phyloP scores from a whole-genome alignment of 1,140 invertebrate genomes.

The Trichonephila inaurata region DNA sequence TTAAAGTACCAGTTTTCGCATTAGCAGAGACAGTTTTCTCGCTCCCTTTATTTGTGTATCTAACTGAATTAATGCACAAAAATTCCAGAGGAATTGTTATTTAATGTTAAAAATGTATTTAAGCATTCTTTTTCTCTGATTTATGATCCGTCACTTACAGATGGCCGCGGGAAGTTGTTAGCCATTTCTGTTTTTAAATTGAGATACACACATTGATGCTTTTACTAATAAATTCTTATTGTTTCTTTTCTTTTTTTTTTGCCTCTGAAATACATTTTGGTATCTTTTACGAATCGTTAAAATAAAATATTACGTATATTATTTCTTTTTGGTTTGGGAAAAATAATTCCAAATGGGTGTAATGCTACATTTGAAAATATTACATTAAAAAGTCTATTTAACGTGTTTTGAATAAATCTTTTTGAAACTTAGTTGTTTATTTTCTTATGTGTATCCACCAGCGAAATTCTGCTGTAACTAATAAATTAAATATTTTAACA shows the following conservation, averaged over 20 bases:
- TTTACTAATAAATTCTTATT: background rate
- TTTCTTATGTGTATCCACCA: no score
- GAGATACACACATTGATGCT: background rate
- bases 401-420: no score
- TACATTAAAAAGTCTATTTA: no score
- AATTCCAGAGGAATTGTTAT: background rate
- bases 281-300: no score
- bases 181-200: background rate
- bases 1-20: conserved; percentile 27
- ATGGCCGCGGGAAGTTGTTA: background rate
- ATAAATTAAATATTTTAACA: no score
- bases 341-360: no score
- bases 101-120: conserved; percentile 2
- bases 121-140: background rate
- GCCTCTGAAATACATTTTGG: no score
- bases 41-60: background rate
- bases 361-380: no score
- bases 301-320: no score
- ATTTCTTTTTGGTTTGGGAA: no score
- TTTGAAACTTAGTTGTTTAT: no score
- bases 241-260: background rate
- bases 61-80: background rate
- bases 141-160: background rate
- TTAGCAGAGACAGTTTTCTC: background rate
- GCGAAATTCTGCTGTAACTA: no score